These are phyloP conservation scores for Synergus itoensis DNA, from an alignment of 2,888 invertebrate species.

Conservation along the genomic window DNA sequence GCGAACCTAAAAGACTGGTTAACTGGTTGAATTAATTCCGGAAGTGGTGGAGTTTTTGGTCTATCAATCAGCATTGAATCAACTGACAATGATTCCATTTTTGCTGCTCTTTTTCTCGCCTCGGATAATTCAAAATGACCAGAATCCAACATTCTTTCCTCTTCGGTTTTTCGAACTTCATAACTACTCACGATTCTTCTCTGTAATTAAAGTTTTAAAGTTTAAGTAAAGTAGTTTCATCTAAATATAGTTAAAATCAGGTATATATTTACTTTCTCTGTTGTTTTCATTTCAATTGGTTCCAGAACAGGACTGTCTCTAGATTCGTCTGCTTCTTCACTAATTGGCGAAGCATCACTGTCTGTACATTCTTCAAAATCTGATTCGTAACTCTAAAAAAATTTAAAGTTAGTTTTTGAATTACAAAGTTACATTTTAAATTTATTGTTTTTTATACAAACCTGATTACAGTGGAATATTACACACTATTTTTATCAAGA, in stretches of 20 bases:
- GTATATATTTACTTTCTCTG: constrained; percentile 61
- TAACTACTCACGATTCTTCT: constrained; percentile 60
- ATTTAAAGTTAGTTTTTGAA: neutral
- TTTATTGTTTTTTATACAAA: no score
- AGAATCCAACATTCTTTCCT: constrained; percentile 73
- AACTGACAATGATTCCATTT: constrained; percentile 65
- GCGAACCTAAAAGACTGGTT: constrained; percentile 69
- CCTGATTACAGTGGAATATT: no score
- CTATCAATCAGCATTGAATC: constrained; percentile 50
- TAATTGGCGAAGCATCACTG: constrained; percentile 66
- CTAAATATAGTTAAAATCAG: neutral
- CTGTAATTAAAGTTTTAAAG: constrained; percentile 46
- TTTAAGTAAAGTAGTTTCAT: constrained; percentile 8
- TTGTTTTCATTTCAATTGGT: constrained; percentile 67
- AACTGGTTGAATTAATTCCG: constrained; percentile 62
- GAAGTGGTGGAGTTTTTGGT: constrained; percentile 56
- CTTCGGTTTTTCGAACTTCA: constrained; percentile 65
- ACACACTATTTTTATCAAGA: no score
- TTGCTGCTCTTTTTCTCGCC: constrained; percentile 71
- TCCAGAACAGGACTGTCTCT: constrained; percentile 58
- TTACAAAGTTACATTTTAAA: constrained; percentile 7
- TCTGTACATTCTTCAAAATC: constrained; percentile 78
- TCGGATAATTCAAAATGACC: constrained; percentile 74
- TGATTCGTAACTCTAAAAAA: constrained; percentile 79
- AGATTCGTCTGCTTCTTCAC: constrained; percentile 62